phyloP scores from a whole-genome alignment of 2,113 vertebrate species.

The Zeus faber region DNA sequence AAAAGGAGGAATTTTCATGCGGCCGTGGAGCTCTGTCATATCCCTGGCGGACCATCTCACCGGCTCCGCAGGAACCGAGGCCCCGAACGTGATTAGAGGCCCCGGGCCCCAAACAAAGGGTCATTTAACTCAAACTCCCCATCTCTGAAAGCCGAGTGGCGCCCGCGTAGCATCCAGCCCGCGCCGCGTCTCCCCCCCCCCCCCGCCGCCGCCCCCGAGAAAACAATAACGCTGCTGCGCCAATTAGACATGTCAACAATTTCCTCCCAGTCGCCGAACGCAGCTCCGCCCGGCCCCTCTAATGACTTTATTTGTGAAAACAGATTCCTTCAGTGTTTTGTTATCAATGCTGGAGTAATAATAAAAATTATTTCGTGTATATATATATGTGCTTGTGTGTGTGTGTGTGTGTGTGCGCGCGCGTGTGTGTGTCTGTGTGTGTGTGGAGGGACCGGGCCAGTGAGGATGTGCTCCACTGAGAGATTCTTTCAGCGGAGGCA shows the following conservation, averaged over 20 bases:
- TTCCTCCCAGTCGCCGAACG: slow-evolving; percentile 9
- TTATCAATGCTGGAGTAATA: slow-evolving; percentile 34
- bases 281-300: slow-evolving; percentile 31
- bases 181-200: slow-evolving; percentile 26
- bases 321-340: slow-evolving; percentile 42
- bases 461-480: slow-evolving; percentile 35
- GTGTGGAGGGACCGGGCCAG: slow-evolving; percentile 1
- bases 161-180: slow-evolving; percentile 28
- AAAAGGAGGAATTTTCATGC: slow-evolving; percentile 63
- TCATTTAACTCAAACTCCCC: slow-evolving; percentile 39
- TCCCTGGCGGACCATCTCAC: slow-evolving; percentile 38
- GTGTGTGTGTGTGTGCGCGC: neutral
- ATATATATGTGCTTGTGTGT: slow-evolving; percentile 3
- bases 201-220: too few relatives aligned
- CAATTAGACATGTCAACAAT: too few relatives aligned
- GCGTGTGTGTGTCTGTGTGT: neutral
- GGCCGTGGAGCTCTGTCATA: slow-evolving; percentile 48
- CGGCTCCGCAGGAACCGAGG: slow-evolving; percentile 30
- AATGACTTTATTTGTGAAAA: slow-evolving; percentile 56
- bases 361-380: slow-evolving; percentile 27
- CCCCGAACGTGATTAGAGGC: slow-evolving; percentile 15
- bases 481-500: slow-evolving; percentile 42
- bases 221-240: too few relatives aligned
- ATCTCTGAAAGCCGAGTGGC: slow-evolving; percentile 17
- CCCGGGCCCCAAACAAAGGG: slow-evolving; percentile 41